Base-by-base conservation (phyloP, 2,888 invertebrate genomes). In the Dysmachus trigonus region DNA sequence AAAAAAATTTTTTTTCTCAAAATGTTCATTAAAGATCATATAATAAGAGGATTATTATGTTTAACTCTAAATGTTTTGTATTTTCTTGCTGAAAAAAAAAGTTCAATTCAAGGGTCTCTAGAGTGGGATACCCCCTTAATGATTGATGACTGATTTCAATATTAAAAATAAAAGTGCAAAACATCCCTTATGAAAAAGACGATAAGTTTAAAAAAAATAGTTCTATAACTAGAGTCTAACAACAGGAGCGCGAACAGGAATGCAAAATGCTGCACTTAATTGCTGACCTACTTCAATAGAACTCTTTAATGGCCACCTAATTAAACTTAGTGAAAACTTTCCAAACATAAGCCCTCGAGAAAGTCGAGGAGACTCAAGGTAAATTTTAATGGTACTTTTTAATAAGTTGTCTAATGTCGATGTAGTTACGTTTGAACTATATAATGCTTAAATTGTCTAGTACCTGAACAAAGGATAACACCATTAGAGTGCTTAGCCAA, bases 321-420 rank as follows among this genome's bases (percentile, higher is more conserved):
- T 76, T 76, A 76, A 76, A 76, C 27, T 76, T 76, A 76, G 76
- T 33, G 76, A 76, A 76, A 76, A 76, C 76, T 76, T 38, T 76
- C 8, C 10, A 76, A 38, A 33, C 35, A 76, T 76, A 76, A 38
- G 35, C 76, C 35, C 35, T n/a, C 38, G 22, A 35, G 76, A 76
- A 18, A 38, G 38, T 35, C 15, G 41, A 76, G 22, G 22, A 76
- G 22, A 62, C 18, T n/a, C 7, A 76, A 76, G 76, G 76, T 76
- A 76, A 35, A 35, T 76, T 33, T 76, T 76, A 76, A 76, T 76
- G 76, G n/a, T n/a, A 38, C 35, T 76, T 76, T 76, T 76, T 76
- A 76, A 76, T 22, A 38, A 76, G 76, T 76, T 76, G 38, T 7
- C 31, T 22, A 62, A 22, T 62, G 62, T 62, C 27, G 18, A 62